phyloP scores from a whole-genome alignment of 2,888 invertebrate species.

The Epirrhoe alternata region DNA sequence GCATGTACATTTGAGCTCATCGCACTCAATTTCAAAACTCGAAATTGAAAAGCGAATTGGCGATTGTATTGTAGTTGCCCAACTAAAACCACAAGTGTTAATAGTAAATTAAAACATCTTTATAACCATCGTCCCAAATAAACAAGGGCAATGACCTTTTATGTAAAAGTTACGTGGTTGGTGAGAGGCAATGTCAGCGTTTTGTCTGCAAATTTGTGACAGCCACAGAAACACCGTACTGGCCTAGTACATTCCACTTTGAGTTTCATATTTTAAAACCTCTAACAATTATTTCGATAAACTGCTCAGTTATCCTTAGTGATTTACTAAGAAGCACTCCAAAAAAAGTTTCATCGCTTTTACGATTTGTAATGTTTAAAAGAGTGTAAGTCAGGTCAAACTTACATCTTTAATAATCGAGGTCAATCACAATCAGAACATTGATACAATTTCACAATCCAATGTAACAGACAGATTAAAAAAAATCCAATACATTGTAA shows the following conservation, averaged over 20 bases:
- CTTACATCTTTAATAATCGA: slow-evolving; percentile 34
- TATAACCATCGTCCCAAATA: slow-evolving; percentile 79
- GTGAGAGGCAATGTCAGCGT: slow-evolving; percentile 84
- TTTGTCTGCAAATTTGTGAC: slow-evolving; percentile 66
- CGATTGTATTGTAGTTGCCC: slow-evolving; percentile 57
- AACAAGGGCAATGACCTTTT: slow-evolving; percentile 84
- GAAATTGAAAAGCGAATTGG: slow-evolving; percentile 61
- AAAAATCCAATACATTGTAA: slow-evolving; percentile 35
- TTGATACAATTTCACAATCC: slow-evolving; percentile 61
- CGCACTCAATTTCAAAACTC: slow-evolving; percentile 57
- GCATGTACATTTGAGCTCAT: background rate
- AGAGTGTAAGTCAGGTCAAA: too few species aligned
- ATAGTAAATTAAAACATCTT: slow-evolving; percentile 77
- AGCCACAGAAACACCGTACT: slow-evolving; percentile 9
- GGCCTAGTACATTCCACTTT: background rate
- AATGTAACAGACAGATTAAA: slow-evolving; percentile 53
- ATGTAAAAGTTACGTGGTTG: slow-evolving; percentile 79
- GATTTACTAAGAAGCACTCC: too few species aligned
- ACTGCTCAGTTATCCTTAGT: too few species aligned
- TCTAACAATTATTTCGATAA: too few species aligned
- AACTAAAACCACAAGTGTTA: slow-evolving; percentile 67
- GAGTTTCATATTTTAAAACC: background rate
- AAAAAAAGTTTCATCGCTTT: too few species aligned
- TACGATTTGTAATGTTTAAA: too few species aligned
- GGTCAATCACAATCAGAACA: slow-evolving; percentile 54